Conservation (phyloP, 1,140 invertebrate genomes). For the Heliconius hewitsoni region DNA sequence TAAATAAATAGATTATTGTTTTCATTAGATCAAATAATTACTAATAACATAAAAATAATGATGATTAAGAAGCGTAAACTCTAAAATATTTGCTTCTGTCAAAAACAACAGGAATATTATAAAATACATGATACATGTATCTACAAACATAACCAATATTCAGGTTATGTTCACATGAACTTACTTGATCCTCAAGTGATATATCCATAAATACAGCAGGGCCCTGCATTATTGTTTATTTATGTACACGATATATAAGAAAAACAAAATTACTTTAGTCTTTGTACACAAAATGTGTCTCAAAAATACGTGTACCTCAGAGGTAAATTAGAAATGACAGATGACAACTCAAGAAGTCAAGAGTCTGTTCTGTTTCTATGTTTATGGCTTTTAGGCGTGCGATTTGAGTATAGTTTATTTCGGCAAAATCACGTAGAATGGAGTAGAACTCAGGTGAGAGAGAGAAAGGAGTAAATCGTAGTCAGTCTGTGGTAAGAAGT, state of each 20-base stretch:
- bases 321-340: constrained; percentile 15
- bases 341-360: background rate
- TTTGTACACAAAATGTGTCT: constrained; percentile 11
- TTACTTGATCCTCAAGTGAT: constrained; percentile 89
- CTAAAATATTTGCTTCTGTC: constrained; percentile 82
- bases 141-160: constrained; percentile 6
- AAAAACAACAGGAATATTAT: background rate
- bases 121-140: background rate
- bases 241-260: constrained; percentile 6
- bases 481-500: too few species aligned
- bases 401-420: too few species aligned
- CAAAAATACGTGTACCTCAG: constrained; percentile 17
- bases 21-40: constrained; percentile 90
- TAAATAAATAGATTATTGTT: background rate
- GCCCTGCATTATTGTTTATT: constrained; percentile 83
- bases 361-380: background rate
- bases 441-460: too few species aligned
- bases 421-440: too few species aligned
- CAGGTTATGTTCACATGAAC: constrained; percentile 64
- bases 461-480: too few species aligned
- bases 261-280: background rate
- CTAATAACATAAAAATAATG: constrained; percentile 48
- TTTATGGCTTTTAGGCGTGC: too few species aligned
- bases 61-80: constrained; percentile 89
- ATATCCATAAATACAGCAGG: constrained; percentile 91